Percentiles rank a stretch among this genome's conserved stretches.
phyloP scores from a whole-genome alignment of 2,113 vertebrate genomes.

The Scomber colias region DNA sequence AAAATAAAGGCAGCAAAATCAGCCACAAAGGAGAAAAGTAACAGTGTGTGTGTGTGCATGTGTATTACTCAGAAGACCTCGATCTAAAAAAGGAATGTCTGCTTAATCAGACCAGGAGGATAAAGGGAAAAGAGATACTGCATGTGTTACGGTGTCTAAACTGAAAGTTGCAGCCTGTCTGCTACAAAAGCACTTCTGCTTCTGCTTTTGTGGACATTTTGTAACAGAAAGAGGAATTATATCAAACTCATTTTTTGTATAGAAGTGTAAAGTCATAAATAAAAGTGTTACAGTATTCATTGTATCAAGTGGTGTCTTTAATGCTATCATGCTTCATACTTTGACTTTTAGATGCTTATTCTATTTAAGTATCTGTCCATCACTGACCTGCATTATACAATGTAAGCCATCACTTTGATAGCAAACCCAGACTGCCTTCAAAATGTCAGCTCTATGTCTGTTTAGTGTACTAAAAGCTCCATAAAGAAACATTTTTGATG shows the following conservation, averaged over 20 bases:
- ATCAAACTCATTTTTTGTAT: constrained; percentile 50
- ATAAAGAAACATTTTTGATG: no score
- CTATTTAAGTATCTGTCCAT: no score
- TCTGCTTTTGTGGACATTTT: constrained; percentile 18
- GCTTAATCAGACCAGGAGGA: constrained; percentile 34
- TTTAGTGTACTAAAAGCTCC: no score
- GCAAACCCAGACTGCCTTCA: neutral
- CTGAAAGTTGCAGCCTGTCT: constrained; percentile 35
- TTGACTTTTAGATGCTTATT: neutral
- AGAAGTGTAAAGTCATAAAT: constrained; percentile 62
- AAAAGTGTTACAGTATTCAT: constrained; percentile 60
- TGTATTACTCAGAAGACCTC: constrained; percentile 26
- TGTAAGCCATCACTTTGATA: neutral
- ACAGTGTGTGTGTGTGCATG: neutral
- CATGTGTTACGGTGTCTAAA: constrained; percentile 38
- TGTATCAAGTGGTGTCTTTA: constrained; percentile 18
- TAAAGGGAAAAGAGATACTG: constrained; percentile 21
- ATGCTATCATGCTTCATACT: neutral
- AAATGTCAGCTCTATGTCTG: no score
- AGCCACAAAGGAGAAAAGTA: constrained; percentile 24
- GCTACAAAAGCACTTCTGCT: constrained; percentile 17
- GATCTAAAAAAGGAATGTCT: constrained; percentile 33
- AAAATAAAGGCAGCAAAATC: constrained; percentile 38
- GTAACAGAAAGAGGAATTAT: constrained; percentile 27
- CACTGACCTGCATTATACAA: neutral